Base-by-base conservation (phyloP, 2,797 vertebrate genomes). In the Discoglossus pictus region DNA sequence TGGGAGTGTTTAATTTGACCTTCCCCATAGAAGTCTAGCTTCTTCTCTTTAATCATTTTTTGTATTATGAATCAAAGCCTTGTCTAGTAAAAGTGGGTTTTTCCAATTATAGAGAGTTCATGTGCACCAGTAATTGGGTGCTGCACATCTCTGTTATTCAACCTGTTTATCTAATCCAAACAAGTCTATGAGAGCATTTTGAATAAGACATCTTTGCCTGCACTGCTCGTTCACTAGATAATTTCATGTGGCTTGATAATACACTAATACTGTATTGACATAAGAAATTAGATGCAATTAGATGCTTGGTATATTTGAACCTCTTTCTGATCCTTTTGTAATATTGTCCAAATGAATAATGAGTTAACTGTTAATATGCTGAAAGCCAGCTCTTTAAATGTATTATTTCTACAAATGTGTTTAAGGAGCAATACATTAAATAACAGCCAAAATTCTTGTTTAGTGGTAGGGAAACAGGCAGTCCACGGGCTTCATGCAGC, bases 1-100 rank as follows among this genome's bases (percentile, higher is more conserved):
- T 64, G 50, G 61, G 50, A 43, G 61, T 64, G 50, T 64, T 64
- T 53, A n/a, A 35, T 43, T 34, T 64, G 61, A 64, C 61, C 61
- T 64, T 64, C 61, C 61, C 61, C 61, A 64, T 53, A 53, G 61
- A 63, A 15, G 39, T 52, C 38, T 64, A 50, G 42, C 35, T 52
- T 43, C 17, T 54, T 53, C 16, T 31, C 38, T 53, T 64, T 64
- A 53, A 64, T 64, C 48, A 64, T 51, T 16, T 63, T 40, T 65
- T 53, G 53, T 65, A 36, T 55, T 46, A 65, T 46, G 38, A 65
- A 36, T 65, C 62, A 65, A 64, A 64, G 47, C 42, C 23, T 40
- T 18, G 15, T 36, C 51, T 55, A 65, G 53, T 34, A 7, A 65
- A 65, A 27, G 34, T 55, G 40, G 62, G 27, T 21, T 65, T 65